Conservation (phyloP, 2,113 vertebrate species). For the Vimba vimba region DNA sequence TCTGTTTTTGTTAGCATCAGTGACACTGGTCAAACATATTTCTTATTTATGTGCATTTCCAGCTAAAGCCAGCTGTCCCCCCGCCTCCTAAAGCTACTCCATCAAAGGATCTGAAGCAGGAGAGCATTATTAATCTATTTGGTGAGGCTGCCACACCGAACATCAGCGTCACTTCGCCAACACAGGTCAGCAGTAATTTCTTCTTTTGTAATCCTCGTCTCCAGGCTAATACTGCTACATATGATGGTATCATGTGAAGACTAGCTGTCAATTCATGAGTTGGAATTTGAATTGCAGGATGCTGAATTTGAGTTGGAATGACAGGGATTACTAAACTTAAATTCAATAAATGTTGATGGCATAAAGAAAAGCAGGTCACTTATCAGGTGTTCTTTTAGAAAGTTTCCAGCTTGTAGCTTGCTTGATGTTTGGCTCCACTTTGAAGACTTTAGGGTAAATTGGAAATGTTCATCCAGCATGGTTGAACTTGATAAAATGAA, state of each 20-base stretch:
- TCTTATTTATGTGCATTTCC: conserved; percentile 30
- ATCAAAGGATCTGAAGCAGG: conserved; percentile 94
- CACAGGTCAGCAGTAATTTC: conserved; percentile 85
- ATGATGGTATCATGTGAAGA: neutral
- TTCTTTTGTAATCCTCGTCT: neutral
- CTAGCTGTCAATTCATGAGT: neutral
- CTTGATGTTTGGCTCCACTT: neutral
- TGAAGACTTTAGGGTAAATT: neutral
- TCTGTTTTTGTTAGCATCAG: neutral
- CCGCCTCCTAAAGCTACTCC: conserved; percentile 97
- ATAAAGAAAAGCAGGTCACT: neutral
- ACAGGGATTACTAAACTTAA: neutral
- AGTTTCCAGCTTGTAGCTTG: neutral
- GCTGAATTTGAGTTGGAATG: neutral
- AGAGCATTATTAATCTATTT: conserved; percentile 97
- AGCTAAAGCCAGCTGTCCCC: conserved; percentile 94
- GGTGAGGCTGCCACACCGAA: conserved; percentile 91
- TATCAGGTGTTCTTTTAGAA: neutral
- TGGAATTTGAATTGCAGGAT: neutral
- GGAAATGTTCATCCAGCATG: neutral
- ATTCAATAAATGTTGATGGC: neutral
- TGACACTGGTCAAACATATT: neutral
- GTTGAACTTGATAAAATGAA: too few species aligned
- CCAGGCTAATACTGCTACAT: neutral
- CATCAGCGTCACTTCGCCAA: conserved; percentile 95